Evolutionary conservation across 2,797 vertebrate genomes (phyloP).

Genomic region (Fistularia commersonii): DNA sequence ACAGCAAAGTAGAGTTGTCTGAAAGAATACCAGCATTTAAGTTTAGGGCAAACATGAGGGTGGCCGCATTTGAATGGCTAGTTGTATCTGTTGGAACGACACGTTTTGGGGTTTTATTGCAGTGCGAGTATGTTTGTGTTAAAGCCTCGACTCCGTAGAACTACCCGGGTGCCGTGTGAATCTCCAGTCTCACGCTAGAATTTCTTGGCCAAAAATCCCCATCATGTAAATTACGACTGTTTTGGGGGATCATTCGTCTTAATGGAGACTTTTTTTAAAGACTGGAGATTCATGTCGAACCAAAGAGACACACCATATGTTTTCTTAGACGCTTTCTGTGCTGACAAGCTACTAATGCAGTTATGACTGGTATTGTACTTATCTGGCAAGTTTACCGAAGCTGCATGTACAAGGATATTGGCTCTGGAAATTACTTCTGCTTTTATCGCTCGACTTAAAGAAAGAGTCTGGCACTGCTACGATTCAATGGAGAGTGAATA

Average conservation of each 20-base stretch:
- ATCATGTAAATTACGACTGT: neutral
- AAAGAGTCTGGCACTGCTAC: too few relatives aligned
- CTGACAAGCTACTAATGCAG: slow-evolving; percentile 5
- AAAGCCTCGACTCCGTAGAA: slow-evolving; percentile 29
- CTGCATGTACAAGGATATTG: neutral
- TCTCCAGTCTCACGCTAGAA: slow-evolving; percentile 64
- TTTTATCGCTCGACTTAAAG: too few relatives aligned
- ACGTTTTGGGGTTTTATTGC: slow-evolving; percentile 24
- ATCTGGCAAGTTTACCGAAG: slow-evolving; percentile 2
- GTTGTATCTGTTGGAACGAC: slow-evolving; percentile 49
- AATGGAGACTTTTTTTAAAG: slow-evolving; percentile 25
- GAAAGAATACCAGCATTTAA: slow-evolving; percentile 34
- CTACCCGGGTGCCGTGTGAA: slow-evolving; percentile 61
- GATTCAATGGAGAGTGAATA: too few relatives aligned
- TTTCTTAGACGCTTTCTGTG: slow-evolving; percentile 48
- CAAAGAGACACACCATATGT: slow-evolving; percentile 28
- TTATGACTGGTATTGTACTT: neutral
- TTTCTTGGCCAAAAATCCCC: neutral
- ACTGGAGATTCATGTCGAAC: slow-evolving; percentile 72
- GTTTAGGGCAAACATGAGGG: slow-evolving; percentile 27
- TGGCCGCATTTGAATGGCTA: slow-evolving; percentile 26
- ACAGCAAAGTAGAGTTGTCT: slow-evolving; percentile 63
- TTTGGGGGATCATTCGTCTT: slow-evolving; percentile 11
- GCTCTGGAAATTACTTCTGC: too few relatives aligned
- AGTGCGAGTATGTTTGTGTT: slow-evolving; percentile 50